Base-by-base conservation (phyloP, 2,888 invertebrate genomes). In the Nomada hirtipes region DNA sequence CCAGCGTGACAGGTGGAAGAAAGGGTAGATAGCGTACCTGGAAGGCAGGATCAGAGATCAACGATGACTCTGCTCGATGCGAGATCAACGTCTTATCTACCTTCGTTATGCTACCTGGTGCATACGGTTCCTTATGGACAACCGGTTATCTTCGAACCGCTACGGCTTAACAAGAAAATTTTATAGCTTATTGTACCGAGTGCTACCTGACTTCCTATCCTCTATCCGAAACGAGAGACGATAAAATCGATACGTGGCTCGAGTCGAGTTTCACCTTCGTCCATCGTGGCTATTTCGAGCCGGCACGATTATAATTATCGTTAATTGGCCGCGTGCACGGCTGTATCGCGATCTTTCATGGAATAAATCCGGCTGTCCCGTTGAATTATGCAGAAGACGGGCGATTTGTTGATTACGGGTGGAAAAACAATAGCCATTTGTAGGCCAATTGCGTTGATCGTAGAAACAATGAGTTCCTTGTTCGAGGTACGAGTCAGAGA, bases 361-460 rank as follows among this genome's bases (percentile, higher is more conserved):
- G 29, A 69, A 74, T 69, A 57, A 55, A 63, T 59, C 26, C 47
- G 23, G 59, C 29, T 47, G 47, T 53, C n/a, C 67, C 71, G 47
- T 72, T 80, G 68, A 79, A 79, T 80, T 72, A 80, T 68, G 57
- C 67, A 68, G 75, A 84, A 75, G 80, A 77, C 64, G 80, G 47
- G 60, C 75, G 86, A 84, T 86, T 87, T 72, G 86, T 82, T 77
- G 86, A 82, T 79, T 59, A 72, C 50, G 20, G 44, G 36, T 18
- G 63, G 77, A 85, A 85, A 85, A 86, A 86, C 85, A 86, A 86
- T 79, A 63, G 68, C 52, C 76, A 72, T 73, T 70, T 59, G 61
- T 68, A 52, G 60, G 87, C 71, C 76, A 75, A 60, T 78, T 64
- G 82, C 75, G 70, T 78, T 74, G 83, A 76, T 50, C 70, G 77